Evolutionary conservation across 2,888 invertebrate genomes (phyloP), one percentile per base, ranked within the genome.

Genomic region (Drosophila dives): DNA sequence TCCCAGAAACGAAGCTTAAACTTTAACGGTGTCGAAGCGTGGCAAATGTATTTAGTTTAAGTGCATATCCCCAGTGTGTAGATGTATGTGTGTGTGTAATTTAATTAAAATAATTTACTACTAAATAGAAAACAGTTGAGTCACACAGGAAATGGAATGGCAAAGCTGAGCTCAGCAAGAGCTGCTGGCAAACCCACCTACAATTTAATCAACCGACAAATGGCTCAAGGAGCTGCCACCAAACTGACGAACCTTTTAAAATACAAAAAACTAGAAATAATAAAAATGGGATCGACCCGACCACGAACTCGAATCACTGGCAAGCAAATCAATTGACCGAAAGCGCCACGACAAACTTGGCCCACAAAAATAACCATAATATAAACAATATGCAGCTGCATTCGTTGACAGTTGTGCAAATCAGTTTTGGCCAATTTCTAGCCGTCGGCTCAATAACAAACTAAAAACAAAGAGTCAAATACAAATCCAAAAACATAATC

Each of bases 341-440:
- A 78, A 78, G 77, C 81, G 77, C 81, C 77, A 77, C 77, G 81
- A 77, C 77, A 77, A 75, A 75, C 75, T 75, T 75, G 75, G 76
- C 77, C 75, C 74, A 74, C 66, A 73, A 80, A 74, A 69, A 70
- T 56, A 42, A 66, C 23, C 60, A 63, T 73, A 75, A 70, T 72
- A 79, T 70, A 76, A 80, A 56, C 72, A 65, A 78, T 78, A 64
- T 77, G 80, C 59, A 65, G 88, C 83, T 69, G 89, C 87, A 75
- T 64, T 74, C 67, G 90, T 89, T 84, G 83, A 89, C 83, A 84
- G 83, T 84, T 86, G 86, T 77, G 81, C 64, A 77, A 77, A 77
- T 77, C 77, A 80, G 76, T 71, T 65, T 70, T 61, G 55, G 80
- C 75, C 85, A 85, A 84, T 84, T 84, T 84, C 90, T 84, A 89